These are phyloP conservation scores for Maconellicoccus hirsutus DNA, from an alignment of 1,140 invertebrate species.

Conservation along the genomic window DNA sequence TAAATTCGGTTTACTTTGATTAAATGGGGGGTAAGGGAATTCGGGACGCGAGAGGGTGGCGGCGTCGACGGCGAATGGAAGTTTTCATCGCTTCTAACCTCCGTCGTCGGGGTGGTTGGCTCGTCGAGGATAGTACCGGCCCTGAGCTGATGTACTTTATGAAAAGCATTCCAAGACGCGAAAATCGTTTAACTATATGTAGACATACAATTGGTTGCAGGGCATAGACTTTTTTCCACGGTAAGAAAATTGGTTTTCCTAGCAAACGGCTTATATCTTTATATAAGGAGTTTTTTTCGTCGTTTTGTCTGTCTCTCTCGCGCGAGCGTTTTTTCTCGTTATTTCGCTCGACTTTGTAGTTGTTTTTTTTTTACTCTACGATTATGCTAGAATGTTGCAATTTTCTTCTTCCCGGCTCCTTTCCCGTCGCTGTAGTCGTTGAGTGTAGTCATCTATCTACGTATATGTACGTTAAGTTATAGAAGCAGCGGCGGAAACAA, in stretches of 20 bases:
- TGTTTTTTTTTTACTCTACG: background rate
- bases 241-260: constrained; percentile 20
- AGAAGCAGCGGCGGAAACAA: too few relatives aligned
- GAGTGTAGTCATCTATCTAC: too few relatives aligned
- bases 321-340: background rate
- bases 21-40: background rate
- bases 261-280: constrained; percentile 14
- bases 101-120: background rate
- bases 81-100: constrained; percentile 13
- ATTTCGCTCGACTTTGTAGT: background rate
- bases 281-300: background rate
- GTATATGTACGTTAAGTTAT: too few relatives aligned
- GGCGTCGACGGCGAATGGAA: background rate
- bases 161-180: constrained; percentile 17
- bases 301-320: background rate
- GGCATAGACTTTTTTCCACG: constrained; percentile 12
- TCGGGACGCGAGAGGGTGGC: background rate
- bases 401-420: background rate
- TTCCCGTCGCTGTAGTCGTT: too few relatives aligned
- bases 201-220: constrained; percentile 21
- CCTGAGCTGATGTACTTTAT: background rate
- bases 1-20: constrained; percentile 17
- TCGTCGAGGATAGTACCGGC: background rate
- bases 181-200: constrained; percentile 22
- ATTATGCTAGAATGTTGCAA: background rate